These are phyloP conservation scores for Latrodectus geometricus DNA, from an alignment of 1,140 invertebrate species.

Conservation along the genomic window DNA sequence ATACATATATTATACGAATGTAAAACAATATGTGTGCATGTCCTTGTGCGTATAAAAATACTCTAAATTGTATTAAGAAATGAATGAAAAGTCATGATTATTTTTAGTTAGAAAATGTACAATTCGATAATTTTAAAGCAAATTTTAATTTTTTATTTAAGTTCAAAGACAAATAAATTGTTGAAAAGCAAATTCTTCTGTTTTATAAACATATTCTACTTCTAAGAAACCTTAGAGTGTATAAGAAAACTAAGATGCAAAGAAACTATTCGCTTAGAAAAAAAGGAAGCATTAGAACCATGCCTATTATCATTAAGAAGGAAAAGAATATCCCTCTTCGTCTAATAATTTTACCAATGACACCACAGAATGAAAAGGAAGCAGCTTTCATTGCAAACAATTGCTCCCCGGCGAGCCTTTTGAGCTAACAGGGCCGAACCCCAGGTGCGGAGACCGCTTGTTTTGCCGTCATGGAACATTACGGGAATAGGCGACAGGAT, in stretches of 20 bases:
- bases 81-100: too few species aligned
- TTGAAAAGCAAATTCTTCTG: neutral
- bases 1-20: too few species aligned
- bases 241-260: too few species aligned
- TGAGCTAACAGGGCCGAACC: conserved; percentile 34
- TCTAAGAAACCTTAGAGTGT: too few species aligned
- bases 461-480: conserved; percentile 59
- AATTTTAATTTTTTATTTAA: neutral
- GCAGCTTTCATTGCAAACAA: conserved; percentile 39
- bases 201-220: too few species aligned
- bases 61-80: too few species aligned
- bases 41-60: too few species aligned
- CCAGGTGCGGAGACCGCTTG: conserved; percentile 45
- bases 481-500: conserved; percentile 37
- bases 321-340: neutral
- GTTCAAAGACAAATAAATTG: neutral
- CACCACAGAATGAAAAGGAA: neutral
- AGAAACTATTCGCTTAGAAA: too few species aligned
- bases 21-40: too few species aligned
- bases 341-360: conserved; percentile 41
- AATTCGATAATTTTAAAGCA: too few species aligned
- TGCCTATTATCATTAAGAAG: conserved; percentile 4
- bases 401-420: conserved; percentile 52
- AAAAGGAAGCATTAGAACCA: too few species aligned
- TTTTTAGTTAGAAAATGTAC: too few species aligned